Base-by-base conservation (phyloP, 2,888 invertebrate species). In the Calameuta idolon region DNA sequence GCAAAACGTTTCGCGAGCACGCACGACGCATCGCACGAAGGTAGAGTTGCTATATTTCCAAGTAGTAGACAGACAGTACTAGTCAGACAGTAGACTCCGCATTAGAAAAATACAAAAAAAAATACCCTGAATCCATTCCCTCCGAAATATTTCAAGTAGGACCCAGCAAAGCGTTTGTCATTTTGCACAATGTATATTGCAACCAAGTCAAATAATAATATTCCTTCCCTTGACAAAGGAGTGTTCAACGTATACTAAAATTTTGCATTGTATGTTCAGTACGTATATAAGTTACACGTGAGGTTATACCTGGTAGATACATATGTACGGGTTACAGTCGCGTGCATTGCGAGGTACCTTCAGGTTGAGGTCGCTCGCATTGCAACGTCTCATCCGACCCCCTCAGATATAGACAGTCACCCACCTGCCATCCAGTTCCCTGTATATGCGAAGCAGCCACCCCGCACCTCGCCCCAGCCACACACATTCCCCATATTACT, bases 191-290 rank as follows among this genome's bases (percentile, higher is more conserved):
- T 55, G 23, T 71, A 71, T 71, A 71, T 71, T 34, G 71, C 12
- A 23, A 71, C 12, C 33, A 71, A 71, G 71, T 31, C 71, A 71
- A 71, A 71, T 71, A 71, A 71, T 71, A 71, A 33, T 33, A 31
- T 12, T 55, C 2, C 55, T 71, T 71, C 69, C 34, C 34, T 12
- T 31, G 30, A 77, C 73, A 79, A 81, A 83, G 81, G 40, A 77
- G 75, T 71, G 11, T 55, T 15, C 78, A 75, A 33, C 79, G 82
- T 80, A 79, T 79, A 76, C 79, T 73, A 81, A 80, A 79, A 79
- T 82, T 83, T 79, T 79, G 75, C 76, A 73, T 37, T 81, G 40
- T 80, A 78, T 76, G 73, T 69, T 23, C 23, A 55, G 55, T 55
- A 55, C 9, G 23, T 55, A 55, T 55, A 15, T 55, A 55, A 55